Evolutionary conservation across 2,888 invertebrate species (phyloP).

Genomic region (Amitus sp.): DNA sequence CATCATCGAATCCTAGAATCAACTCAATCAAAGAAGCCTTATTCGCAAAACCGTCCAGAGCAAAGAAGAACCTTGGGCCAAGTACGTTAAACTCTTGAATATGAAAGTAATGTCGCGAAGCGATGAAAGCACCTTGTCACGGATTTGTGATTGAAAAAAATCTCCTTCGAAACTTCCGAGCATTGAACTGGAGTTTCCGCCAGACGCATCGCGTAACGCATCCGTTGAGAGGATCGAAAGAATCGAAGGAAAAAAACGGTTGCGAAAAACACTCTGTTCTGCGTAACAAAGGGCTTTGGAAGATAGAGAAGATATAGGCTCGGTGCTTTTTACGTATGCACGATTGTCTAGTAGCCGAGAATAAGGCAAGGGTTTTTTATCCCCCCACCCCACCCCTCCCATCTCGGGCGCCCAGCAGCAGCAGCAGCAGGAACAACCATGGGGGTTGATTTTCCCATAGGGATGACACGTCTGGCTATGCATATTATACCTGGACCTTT

Average conservation of each 20-base stretch:
- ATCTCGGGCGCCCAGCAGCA: too few relatives aligned
- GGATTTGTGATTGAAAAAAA: too few relatives aligned
- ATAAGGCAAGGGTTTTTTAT: slow-evolving; percentile 47
- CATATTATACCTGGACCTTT: slow-evolving; percentile 61
- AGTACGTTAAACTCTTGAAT: too few relatives aligned
- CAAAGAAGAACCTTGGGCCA: too few relatives aligned
- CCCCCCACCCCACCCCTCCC: slow-evolving; percentile 40
- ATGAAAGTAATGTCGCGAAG: too few relatives aligned
- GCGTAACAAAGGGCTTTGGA: too few relatives aligned
- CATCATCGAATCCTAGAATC: too few relatives aligned
- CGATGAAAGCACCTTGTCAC: too few relatives aligned
- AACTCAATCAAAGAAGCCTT: too few relatives aligned
- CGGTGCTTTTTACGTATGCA: slow-evolving; percentile 57
- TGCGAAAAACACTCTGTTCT: slow-evolving; percentile 39
- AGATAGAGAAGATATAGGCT: too few relatives aligned
- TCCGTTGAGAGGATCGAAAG: slow-evolving; percentile 38
- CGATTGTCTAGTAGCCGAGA: slow-evolving; percentile 51
- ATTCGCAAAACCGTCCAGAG: too few relatives aligned
- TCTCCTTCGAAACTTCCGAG: too few relatives aligned
- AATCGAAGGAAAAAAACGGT: slow-evolving; percentile 44
- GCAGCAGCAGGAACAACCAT: slow-evolving; percentile 40
- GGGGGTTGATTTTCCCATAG: slow-evolving; percentile 65
- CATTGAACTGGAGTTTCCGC: slow-evolving; percentile 22
- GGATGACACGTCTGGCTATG: slow-evolving; percentile 61
- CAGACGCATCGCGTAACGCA: slow-evolving; percentile 17